Conservation (phyloP, 2,888 invertebrate genomes). For the Nymphalis c-album region DNA sequence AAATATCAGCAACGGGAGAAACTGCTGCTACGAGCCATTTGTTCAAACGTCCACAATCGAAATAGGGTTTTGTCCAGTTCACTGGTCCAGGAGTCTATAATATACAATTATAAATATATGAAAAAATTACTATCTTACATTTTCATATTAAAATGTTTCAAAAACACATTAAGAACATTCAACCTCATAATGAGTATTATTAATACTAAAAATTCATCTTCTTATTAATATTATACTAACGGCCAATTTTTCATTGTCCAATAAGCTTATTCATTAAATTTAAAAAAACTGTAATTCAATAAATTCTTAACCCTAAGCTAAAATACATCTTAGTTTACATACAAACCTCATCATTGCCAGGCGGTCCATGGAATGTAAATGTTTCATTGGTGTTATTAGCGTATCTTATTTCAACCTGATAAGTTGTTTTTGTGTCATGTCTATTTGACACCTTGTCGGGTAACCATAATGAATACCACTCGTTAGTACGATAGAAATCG, state of each 20-base stretch:
- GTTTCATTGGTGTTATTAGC: conserved; percentile 97
- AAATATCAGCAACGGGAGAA: conserved; percentile 97
- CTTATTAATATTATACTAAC: too few relatives aligned
- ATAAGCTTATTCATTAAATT: not conserved
- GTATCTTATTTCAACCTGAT: conserved; percentile 95
- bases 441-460: conserved; percentile 91
- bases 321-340: conserved; percentile 2
- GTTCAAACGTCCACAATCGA: conserved; percentile 96
- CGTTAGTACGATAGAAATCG: conserved; percentile 94
- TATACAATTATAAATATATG: conserved; percentile 15
- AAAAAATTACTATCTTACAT: not conserved
- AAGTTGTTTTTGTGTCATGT: conserved; percentile 95
- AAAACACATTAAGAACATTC: too few relatives aligned
- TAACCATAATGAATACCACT: conserved; percentile 96
- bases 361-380: conserved; percentile 97
- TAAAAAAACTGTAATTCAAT: not conserved
- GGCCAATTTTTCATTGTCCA: not conserved
- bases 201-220: too few relatives aligned
- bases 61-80: conserved; percentile 96
- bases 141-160: not conserved
- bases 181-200: too few relatives aligned
- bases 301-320: not conserved
- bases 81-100: conserved; percentile 89
- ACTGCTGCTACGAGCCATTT: conserved; percentile 97
- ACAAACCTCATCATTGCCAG: conserved; percentile 90